Evolutionary conservation across 2,113 vertebrate genomes (phyloP), one percentile per base, ranked within the genome.

Genomic region (Procapra przewalskii): DNA sequence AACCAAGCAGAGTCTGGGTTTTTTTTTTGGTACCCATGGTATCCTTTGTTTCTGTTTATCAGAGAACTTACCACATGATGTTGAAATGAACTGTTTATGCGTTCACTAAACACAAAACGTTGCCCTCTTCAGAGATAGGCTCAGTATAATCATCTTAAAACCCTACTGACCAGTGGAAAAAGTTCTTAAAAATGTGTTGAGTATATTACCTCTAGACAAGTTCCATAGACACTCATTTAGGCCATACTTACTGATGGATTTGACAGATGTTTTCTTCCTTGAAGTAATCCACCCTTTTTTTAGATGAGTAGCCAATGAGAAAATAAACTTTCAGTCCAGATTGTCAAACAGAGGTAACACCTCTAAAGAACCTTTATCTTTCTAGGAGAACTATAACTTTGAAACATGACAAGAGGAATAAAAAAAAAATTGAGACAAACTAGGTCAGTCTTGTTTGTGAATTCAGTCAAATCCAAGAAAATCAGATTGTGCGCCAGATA

Each of bases 31-130:
- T 5, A 45, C 17, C 29, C 27, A 16, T 85, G 57, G 21, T 14
- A 59, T 17, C 6, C 40, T 60, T 21, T 48, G 25, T 45, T 94
- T 90, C 23, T 92, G 54, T 57, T 97, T 91, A 91, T 90, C 91
- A 91, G 25, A 84, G 31, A 79, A 71, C 40, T 95, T 57, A 84
- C 75, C 86, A 95, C 57, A 75, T 15, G 67, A 94, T 96, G 77
- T 93, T 95, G 96, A 97, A 98, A 96, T 94, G 48, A 97, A 93
- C 90, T 83, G 80, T 75, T 91, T 27, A 2, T 71, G 6, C 84
- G n/a, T 83, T 95, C 48, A 67, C 13, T 10, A 87, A 85, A 57
- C 52, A 33, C 23, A 84, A 84, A 84, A 55, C 3, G 23, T 55
- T 40, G 48, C 52, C 36, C 17, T 75, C 23, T 8, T 91, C 50